Evolutionary conservation across 2,888 invertebrate species (phyloP).

Genomic region (Phrixothrix hirtus): DNA sequence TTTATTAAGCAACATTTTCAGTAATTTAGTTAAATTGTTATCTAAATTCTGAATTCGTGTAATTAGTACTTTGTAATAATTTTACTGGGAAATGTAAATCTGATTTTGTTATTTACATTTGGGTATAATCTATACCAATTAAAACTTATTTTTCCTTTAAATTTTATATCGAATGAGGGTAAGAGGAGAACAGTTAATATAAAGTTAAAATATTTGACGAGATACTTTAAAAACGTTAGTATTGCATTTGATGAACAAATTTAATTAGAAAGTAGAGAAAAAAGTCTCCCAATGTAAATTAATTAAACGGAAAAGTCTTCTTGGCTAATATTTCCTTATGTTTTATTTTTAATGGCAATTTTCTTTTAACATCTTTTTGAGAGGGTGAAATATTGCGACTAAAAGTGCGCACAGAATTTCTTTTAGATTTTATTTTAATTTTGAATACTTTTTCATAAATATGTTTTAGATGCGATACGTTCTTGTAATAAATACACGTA

Average conservation of each 20-base stretch:
- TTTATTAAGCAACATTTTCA: constrained; percentile 1
- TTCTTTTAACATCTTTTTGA: constrained; percentile 1
- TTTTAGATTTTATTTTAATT: background rate
- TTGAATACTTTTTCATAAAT: too few relatives aligned
- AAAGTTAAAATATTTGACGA: constrained; percentile 35
- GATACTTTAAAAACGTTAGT: constrained; percentile 31
- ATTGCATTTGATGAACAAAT: constrained; percentile 34
- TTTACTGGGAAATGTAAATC: too few relatives aligned
- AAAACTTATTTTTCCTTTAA: constrained; percentile 11
- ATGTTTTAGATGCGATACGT: too few relatives aligned
- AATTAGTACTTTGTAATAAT: too few relatives aligned
- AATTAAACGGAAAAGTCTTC: constrained; percentile 29
- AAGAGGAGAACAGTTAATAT: constrained; percentile 27
- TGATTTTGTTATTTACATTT: too few relatives aligned
- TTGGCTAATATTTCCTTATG: constrained; percentile 18
- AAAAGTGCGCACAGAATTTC: background rate
- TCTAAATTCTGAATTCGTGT: too few relatives aligned
- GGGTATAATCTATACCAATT: too few relatives aligned
- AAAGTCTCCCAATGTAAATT: constrained; percentile 35
- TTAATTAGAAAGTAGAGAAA: constrained; percentile 33
- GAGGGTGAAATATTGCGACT: background rate
- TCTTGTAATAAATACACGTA: too few relatives aligned
- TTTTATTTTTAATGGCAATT: constrained; percentile 9
- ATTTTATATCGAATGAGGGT: constrained; percentile 5
- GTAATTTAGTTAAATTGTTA: too few relatives aligned